phyloP scores from a whole-genome alignment of 2,888 invertebrate species.

The Antheraea assamensis region DNA sequence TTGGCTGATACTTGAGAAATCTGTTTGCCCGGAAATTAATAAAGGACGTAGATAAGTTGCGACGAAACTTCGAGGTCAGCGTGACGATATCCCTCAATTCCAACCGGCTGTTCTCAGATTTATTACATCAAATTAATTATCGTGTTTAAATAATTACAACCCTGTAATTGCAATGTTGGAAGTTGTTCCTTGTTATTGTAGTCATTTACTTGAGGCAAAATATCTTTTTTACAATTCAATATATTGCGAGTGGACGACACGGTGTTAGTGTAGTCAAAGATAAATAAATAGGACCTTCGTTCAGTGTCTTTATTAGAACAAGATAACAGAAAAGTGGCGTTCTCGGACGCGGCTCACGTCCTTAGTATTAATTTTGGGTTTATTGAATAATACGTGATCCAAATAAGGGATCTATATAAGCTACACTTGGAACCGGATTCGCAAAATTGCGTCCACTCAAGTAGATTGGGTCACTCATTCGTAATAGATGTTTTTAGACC shows the following conservation, averaged over 20 bases:
- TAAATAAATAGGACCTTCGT: constrained; percentile 46
- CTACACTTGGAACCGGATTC: constrained; percentile 54
- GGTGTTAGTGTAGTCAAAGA: constrained; percentile 37
- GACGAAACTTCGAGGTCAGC: constrained; percentile 42
- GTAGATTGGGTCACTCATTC: constrained; percentile 56
- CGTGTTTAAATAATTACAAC: constrained; percentile 52
- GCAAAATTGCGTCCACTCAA: constrained; percentile 59
- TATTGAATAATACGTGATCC: constrained; percentile 77
- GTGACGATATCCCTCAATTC: constrained; percentile 35
- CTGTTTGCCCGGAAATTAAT: constrained; percentile 62
- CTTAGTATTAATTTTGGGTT: constrained; percentile 75
- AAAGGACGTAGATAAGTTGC: constrained; percentile 51
- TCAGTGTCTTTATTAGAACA: constrained; percentile 57
- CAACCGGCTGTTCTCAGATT: constrained; percentile 52
- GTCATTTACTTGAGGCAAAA: not conserved
- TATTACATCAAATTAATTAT: constrained; percentile 63
- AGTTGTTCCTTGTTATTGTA: constrained; percentile 30
- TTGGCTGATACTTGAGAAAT: constrained; percentile 36
- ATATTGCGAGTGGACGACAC: constrained; percentile 32
- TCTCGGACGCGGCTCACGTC: constrained; percentile 61
- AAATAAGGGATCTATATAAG: constrained; percentile 56
- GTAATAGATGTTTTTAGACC: constrained; percentile 42
- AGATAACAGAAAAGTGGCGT: constrained; percentile 59
- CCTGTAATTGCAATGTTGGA: constrained; percentile 37
- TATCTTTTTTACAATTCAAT: not conserved